phyloP scores from a whole-genome alignment of 2,888 invertebrate genomes.

The Aspidiotus rigidus region DNA sequence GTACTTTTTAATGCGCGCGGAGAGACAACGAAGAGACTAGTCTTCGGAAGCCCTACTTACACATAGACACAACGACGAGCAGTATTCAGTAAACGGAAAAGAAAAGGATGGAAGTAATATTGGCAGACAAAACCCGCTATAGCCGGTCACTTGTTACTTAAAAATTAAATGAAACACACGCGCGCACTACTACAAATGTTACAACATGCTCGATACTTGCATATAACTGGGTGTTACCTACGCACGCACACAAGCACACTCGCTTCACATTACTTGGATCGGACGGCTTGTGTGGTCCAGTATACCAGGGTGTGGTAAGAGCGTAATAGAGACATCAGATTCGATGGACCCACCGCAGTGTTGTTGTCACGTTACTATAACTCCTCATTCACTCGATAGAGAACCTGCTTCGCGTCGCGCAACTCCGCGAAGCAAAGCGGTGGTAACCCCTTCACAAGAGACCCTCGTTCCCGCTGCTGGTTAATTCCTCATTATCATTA shows the following conservation, averaged over 20 bases:
- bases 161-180: conserved; percentile 20
- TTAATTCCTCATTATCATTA: conserved; percentile 29
- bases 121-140: background rate
- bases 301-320: conserved; percentile 34
- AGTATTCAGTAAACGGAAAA: background rate
- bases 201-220: conserved; percentile 2
- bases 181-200: background rate
- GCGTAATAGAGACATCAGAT: conserved; percentile 38
- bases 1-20: background rate
- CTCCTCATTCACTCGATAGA: conserved; percentile 35
- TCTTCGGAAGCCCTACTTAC: conserved; percentile 9
- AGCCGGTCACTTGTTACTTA: conserved; percentile 26
- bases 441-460: conserved; percentile 12
- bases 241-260: conserved; percentile 17
- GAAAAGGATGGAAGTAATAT: background rate
- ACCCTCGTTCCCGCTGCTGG: background rate
- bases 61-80: background rate
- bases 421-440: background rate
- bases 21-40: conserved; percentile 6
- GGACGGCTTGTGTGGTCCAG: conserved; percentile 33
- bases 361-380: conserved; percentile 36
- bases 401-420: conserved; percentile 13
- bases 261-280: conserved; percentile 28
- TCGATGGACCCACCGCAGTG: conserved; percentile 37
- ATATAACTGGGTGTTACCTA: conserved; percentile 2